These are phyloP conservation scores for Cricetomys ansorgei DNA, from an alignment of 2,113 vertebrate genomes.

Conservation along the genomic window DNA sequence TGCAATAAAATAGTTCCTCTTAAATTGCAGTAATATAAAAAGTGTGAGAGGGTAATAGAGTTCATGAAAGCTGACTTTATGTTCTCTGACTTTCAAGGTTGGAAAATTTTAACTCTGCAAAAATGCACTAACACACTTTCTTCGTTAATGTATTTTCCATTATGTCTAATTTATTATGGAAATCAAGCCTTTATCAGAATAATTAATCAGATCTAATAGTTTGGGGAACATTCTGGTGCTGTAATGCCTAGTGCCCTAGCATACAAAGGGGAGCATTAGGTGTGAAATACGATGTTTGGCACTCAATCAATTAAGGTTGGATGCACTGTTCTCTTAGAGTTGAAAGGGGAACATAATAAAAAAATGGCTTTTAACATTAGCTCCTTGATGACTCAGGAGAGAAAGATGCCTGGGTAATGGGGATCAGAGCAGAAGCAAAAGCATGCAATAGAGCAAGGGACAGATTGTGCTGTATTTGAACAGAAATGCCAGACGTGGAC, in stretches of 20 bases:
- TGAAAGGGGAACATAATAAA: background rate
- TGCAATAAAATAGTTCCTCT: conserved; percentile 40
- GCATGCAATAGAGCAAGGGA: background rate
- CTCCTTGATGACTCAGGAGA: background rate
- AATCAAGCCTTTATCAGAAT: conserved; percentile 45
- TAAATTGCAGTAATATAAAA: conserved; percentile 38
- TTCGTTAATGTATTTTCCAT: conserved; percentile 42
- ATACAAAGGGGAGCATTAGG: conserved; percentile 7
- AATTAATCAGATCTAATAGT: conserved; percentile 57
- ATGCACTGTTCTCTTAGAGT: background rate
- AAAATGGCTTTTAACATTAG: conserved; percentile 42
- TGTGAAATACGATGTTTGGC: background rate
- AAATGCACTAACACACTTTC: background rate
- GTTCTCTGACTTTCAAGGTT: conserved; percentile 51
- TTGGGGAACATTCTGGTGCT: background rate
- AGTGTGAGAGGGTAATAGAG: conserved; percentile 6
- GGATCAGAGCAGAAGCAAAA: conserved; percentile 2
- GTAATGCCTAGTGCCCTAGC: background rate
- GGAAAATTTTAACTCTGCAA: conserved; percentile 63
- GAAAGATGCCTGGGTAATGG: background rate
- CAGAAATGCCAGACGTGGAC: background rate
- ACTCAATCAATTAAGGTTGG: conserved; percentile 43
- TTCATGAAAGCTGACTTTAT: conserved; percentile 52
- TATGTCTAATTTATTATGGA: conserved; percentile 65
- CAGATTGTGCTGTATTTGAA: background rate